Evolutionary conservation across 2,113 vertebrate genomes (phyloP).

Genomic region (Oryzias melastigma): DNA sequence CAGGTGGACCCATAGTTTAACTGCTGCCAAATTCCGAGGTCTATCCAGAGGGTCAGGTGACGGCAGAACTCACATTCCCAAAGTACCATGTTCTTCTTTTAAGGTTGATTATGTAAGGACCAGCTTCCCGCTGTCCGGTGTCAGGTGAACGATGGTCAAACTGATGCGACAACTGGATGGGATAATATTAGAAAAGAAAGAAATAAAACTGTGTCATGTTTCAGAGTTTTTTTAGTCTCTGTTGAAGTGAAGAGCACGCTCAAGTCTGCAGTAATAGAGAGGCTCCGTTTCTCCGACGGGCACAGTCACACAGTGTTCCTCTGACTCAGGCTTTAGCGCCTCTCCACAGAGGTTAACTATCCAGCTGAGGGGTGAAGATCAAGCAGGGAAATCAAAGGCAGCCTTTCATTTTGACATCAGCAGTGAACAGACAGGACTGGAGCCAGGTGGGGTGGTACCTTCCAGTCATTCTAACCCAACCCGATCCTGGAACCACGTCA

Average conservation of each 20-base stretch:
- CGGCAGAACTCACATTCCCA: neutral
- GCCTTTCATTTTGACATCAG: conserved; percentile 60
- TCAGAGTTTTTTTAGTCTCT: conserved; percentile 27
- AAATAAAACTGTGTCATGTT: conserved; percentile 9
- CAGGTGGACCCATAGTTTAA: neutral
- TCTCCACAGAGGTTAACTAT: conserved; percentile 50
- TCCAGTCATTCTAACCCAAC: neutral
- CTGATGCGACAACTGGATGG: conserved; percentile 4
- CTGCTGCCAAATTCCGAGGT: conserved; percentile 4
- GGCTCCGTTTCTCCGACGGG: conserved; percentile 58
- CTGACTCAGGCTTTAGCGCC: conserved; percentile 30
- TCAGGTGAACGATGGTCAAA: conserved; percentile 3
- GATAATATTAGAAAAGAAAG: conserved; percentile 22
- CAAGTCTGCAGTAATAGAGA: conserved; percentile 61
- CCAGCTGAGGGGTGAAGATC: conserved; percentile 22
- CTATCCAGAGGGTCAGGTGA: conserved; percentile 19
- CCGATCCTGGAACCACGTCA: conserved; percentile 13
- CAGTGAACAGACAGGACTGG: conserved; percentile 19
- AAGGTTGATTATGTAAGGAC: conserved; percentile 9
- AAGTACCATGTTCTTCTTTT: conserved; percentile 9
- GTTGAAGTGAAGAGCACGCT: conserved; percentile 48
- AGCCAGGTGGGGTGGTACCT: conserved; percentile 31
- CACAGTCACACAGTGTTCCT: conserved; percentile 20
- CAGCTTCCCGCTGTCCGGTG: conserved; percentile 7
- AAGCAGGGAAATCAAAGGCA: conserved; percentile 51